phyloP scores from a whole-genome alignment of 2,888 invertebrate genomes.

The Coenonympha arcania region DNA sequence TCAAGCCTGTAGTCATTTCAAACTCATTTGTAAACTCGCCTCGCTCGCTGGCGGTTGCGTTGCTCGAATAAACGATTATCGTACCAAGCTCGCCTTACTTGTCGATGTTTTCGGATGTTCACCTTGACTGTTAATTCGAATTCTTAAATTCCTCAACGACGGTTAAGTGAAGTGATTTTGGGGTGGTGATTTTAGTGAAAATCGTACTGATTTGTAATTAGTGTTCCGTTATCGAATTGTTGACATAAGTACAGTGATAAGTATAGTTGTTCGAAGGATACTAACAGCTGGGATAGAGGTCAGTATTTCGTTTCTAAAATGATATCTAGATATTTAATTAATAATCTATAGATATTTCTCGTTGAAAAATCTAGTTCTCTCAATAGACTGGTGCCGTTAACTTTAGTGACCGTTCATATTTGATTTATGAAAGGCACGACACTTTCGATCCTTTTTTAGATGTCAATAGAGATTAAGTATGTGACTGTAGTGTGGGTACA shows the following conservation, averaged over 20 bases:
- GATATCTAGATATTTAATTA: too few relatives aligned
- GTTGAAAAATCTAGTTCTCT: slow-evolving; percentile 16
- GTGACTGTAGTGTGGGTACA: too few relatives aligned
- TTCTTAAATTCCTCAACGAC: slow-evolving; percentile 18
- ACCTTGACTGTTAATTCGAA: slow-evolving; percentile 17
- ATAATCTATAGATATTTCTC: too few relatives aligned
- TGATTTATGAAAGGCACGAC: slow-evolving; percentile 30
- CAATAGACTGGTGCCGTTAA: slow-evolving; percentile 38
- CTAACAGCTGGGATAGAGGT: slow-evolving; percentile 26
- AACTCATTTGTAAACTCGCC: slow-evolving; percentile 64
- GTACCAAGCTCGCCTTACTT: slow-evolving; percentile 27
- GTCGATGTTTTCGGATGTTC: slow-evolving; percentile 38
- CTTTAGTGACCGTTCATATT: slow-evolving; percentile 34
- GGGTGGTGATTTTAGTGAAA: slow-evolving; percentile 5
- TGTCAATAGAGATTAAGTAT: slow-evolving; percentile 10
- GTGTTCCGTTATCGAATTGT: not conserved
- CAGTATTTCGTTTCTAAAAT: slow-evolving; percentile 21
- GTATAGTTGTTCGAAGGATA: slow-evolving; percentile 14
- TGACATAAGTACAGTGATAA: slow-evolving; percentile 10
- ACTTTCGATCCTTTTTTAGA: slow-evolving; percentile 17
- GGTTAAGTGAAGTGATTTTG: slow-evolving; percentile 14
- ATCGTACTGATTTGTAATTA: not conserved
- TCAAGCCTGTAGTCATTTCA: slow-evolving; percentile 47
- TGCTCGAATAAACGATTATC: slow-evolving; percentile 20
- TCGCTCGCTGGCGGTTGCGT: slow-evolving; percentile 51